Base-by-base conservation (phyloP, 2,888 invertebrate species). In the Ochropleura leucogaster region DNA sequence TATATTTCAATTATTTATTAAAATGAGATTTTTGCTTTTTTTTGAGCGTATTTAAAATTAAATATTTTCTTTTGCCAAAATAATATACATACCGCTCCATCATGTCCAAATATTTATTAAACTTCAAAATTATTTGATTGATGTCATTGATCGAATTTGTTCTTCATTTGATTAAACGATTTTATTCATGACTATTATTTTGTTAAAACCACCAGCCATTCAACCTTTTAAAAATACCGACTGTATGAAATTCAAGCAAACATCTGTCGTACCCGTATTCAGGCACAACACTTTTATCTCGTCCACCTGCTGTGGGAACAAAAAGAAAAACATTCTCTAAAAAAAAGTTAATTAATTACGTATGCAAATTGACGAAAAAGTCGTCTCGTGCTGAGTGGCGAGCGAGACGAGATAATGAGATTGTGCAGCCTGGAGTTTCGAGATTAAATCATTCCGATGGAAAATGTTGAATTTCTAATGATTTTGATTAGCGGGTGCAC, bases 291-390 rank as follows among this genome's bases (percentile, higher is more conserved):
- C 82, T 86, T 90, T 90, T 91, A 90, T 90, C 90, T 89, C 80
- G 85, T 90, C 88, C 90, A 92, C 92, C 92, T 93, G 92, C 87
- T 87, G 88, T 87, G 85, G 87, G 78, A 83, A 83, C 82, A 85
- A 89, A 90, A 89, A 90, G 87, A 90, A 91, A 92, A 92, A 92
- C 89, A 89, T 91, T 90, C 87, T 82, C 85, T 76, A 88, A 90
- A 93, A 90, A 94, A 94, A 95, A 94, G 92, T 95, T 95, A 95
- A 95, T 95, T 95, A 95, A 95, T 95, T 95, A 95, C 93, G 94
- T 95, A 95, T 95, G 95, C 94, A 95, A 95, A 96, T 95, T 95
- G 93, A 92, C 93, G 93, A 93, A 94, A 90, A 95, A 94, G 92
- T 94, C 94, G 92, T 91, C 90, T 89, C 90, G 90, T 87, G 89